Base-by-base conservation (phyloP, 2,888 invertebrate species). In the Shargacucullia verbasci region DNA sequence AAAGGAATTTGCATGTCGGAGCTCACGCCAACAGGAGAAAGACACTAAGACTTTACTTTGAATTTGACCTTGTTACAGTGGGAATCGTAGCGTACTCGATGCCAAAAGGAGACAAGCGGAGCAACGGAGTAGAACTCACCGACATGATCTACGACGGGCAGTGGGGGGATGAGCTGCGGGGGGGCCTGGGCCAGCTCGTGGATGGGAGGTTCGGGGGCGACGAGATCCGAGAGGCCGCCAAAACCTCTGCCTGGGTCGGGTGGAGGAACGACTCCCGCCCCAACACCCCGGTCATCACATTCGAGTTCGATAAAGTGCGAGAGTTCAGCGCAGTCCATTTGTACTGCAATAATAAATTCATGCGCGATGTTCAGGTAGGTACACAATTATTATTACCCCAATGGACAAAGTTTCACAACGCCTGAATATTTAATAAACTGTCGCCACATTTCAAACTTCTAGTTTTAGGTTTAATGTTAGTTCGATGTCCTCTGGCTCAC, bases 111-210 rank as follows among this genome's bases (percentile, higher is more conserved):
- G 97, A 98, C 91, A 96, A 96, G 80, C 95, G 97, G 27, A 97
- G 97, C 70, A 95, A 96, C 73, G 96, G 96, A 45, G 95, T 97
- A 89, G 97, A 98, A 83, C 96, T 98, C 73, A 96, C 96, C 69
- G 98, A 98, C 89, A 95, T 96, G 67, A 96, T 96, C 15, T 98
- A 98, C 92, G 98, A 98, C 88, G 98, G 98, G 0, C 95, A 96
- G 78, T 97, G 97, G 96, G 96, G 96, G 2, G 96, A 96, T 57
- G 96, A 96, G 80, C 93, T 98, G 29, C 94, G 95, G 37, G 96
- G 96, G 11, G 98, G 98, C 0, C 91, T 98, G 31, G 98, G 98
- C 1, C 97, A 97, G 84, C 94, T 99, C 70, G 97, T 97, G 10
- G 98, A 98, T 84, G 98, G 98, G 11, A 95, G 95, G 78, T 95